Conservation (phyloP, 2,888 invertebrate species). For the Anorthoa munda region DNA sequence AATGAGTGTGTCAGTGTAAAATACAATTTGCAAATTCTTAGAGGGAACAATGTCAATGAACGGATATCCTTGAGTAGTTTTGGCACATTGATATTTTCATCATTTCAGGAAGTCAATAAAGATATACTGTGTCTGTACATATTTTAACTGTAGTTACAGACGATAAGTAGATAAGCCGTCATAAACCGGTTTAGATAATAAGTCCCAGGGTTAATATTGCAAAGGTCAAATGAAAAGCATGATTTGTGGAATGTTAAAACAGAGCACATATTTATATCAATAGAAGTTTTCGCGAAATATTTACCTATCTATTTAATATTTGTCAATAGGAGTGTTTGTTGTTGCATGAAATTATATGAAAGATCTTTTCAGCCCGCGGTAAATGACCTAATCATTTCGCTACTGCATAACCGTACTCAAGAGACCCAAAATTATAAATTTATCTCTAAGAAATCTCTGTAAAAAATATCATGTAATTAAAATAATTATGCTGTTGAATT, state of each 20-base stretch:
- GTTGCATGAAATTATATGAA: neutral
- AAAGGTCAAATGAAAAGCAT: neutral
- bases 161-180: neutral
- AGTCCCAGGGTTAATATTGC: neutral
- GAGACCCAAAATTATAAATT: neutral
- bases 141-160: neutral
- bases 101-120: conserved; percentile 8
- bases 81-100: neutral
- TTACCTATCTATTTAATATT: neutral
- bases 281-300: neutral
- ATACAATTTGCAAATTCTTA: conserved; percentile 24
- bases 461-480: neutral
- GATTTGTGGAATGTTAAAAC: neutral
- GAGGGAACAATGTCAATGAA: conserved; percentile 33
- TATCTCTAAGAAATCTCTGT: neutral
- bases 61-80: conserved; percentile 19
- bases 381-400: neutral
- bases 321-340: neutral
- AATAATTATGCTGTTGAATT: conserved; percentile 4
- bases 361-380: neutral
- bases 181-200: neutral
- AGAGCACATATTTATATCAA: no score
- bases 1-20: neutral
- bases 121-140: neutral
- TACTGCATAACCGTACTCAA: neutral